phyloP scores from a whole-genome alignment of 2,113 vertebrate genomes.

The Dipodomys ordii region DNA sequence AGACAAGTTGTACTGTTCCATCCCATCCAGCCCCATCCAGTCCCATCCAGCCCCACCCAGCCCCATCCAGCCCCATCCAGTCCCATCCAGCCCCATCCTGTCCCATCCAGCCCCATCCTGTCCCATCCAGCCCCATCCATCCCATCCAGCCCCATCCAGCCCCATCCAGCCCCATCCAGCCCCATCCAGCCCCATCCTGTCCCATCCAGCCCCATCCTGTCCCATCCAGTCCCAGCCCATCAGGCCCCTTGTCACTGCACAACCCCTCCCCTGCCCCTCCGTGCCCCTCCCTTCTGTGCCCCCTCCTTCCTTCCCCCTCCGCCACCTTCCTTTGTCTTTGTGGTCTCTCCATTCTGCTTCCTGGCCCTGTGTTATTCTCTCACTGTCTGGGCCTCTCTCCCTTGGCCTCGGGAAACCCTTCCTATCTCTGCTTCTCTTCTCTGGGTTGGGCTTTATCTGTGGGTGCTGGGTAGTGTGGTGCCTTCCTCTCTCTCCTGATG shows the following conservation, averaged over 20 bases:
- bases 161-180: background rate
- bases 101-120: slow-evolving; percentile 67
- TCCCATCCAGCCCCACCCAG: slow-evolving; percentile 16
- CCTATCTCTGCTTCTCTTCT: background rate
- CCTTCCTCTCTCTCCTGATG: background rate
- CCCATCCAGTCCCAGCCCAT: slow-evolving; percentile 71
- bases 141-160: slow-evolving; percentile 58
- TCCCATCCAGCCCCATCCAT: slow-evolving; percentile 5
- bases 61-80: slow-evolving; percentile 62
- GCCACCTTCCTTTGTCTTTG: background rate
- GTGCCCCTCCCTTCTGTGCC: background rate
- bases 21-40: slow-evolving; percentile 47
- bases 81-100: background rate
- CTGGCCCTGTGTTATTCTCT: too few species aligned
- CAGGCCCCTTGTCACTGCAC: background rate
- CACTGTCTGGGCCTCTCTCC: background rate
- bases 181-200: slow-evolving; percentile 66
- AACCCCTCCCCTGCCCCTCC: background rate
- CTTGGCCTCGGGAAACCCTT: background rate
- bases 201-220: background rate
- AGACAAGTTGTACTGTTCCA: slow-evolving; percentile 61
- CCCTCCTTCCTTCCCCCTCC: background rate
- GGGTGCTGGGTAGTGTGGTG: background rate
- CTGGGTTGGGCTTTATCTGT: background rate
- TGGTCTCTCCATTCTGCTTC: background rate